These are phyloP conservation scores for Accipiter cooperii DNA, from an alignment of 2,113 vertebrate species.

Conservation along the genomic window DNA sequence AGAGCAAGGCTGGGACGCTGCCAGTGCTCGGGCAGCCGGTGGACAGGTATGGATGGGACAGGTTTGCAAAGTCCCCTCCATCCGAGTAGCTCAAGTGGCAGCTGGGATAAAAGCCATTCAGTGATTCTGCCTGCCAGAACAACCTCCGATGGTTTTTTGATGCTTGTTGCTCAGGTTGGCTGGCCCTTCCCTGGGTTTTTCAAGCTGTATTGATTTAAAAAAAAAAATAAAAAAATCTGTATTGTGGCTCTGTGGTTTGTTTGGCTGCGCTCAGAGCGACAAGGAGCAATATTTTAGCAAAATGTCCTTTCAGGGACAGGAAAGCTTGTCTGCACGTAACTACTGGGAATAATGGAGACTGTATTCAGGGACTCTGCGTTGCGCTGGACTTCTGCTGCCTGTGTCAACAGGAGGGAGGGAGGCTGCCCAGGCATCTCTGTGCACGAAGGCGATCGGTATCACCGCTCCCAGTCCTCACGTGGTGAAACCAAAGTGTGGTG, in stretches of 20 bases:
- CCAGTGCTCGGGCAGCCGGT: background rate
- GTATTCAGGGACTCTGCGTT: background rate
- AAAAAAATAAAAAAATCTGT: fast-evolving
- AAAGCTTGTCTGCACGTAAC: too few species aligned
- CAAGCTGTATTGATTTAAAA: background rate
- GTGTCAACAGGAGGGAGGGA: background rate
- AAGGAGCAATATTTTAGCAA: background rate
- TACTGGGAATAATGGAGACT: background rate
- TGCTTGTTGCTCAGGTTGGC: background rate
- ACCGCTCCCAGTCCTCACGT: fast-evolving
- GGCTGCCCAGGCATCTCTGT: background rate
- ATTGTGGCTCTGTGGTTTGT: background rate
- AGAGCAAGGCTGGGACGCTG: background rate
- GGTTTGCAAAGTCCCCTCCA: background rate
- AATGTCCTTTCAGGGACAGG: background rate
- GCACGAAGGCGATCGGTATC: fast-evolving
- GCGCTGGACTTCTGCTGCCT: background rate
- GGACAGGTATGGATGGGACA: background rate
- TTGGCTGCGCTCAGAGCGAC: fast-evolving
- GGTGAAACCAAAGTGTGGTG: background rate
- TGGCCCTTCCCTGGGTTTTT: background rate
- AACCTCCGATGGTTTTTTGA: fast-evolving
- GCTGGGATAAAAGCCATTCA: background rate
- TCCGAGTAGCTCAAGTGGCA: fast-evolving
- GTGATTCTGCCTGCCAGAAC: fast-evolving